Percentiles rank a stretch among this genome's conserved stretches.
Evolutionary conservation across 2,113 vertebrate species (phyloP).

Genomic region (Psilopsiagon aymara): DNA sequence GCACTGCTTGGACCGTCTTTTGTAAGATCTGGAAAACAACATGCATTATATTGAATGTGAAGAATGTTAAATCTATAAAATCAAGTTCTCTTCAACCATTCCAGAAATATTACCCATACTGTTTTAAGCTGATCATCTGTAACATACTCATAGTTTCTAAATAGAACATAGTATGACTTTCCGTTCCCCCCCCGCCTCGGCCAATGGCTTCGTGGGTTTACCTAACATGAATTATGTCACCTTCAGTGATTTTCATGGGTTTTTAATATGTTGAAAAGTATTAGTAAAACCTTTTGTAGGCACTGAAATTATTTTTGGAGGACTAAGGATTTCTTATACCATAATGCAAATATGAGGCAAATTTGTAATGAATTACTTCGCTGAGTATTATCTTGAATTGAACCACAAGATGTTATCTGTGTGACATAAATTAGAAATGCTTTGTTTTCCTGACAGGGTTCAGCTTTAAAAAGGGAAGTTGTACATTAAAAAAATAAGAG

Average conservation of each 20-base stretch:
- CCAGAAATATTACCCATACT: neutral
- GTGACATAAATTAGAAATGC: neutral
- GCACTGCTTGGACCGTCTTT: neutral
- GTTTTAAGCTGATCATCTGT: neutral
- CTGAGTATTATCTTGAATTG: neutral
- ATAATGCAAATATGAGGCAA: neutral
- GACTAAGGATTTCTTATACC: neutral
- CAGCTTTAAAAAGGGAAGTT: neutral
- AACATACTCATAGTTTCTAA: neutral
- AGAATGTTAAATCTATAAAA: neutral
- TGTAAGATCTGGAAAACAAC: neutral
- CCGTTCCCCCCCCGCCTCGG: accelerated
- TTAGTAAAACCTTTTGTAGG: neutral
- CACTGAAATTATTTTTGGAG: neutral
- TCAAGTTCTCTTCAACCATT: neutral
- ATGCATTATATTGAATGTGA: neutral
- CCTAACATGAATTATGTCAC: neutral
- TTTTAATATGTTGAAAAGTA: neutral
- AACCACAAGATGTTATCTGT: neutral
- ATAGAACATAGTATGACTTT: neutral
- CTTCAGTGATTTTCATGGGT: neutral
- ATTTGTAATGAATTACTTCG: neutral
- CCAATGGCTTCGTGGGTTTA: neutral
- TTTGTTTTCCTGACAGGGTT: neutral
- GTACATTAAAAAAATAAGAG: neutral